A percentile compares a stretch with the other conserved stretches of the same genome.
phyloP scores from a whole-genome alignment of 1,140 invertebrate species.

The Drosophila bipectinata region DNA sequence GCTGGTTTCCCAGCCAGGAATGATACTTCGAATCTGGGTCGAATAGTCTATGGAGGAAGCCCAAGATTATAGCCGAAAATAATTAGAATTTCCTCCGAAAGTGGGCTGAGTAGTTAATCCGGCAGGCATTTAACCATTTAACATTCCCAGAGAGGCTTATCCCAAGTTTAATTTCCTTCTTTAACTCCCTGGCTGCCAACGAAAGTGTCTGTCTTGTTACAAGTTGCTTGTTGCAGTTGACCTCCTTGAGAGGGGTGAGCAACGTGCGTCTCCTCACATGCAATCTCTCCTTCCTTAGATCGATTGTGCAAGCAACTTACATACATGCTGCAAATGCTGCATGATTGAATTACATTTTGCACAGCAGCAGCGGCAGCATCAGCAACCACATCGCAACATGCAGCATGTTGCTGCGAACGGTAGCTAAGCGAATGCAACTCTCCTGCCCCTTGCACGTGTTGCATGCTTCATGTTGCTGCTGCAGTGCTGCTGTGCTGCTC shows the following conservation, averaged over 20 bases:
- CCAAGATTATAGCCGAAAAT: conserved; percentile 27
- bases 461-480: conserved; percentile 42
- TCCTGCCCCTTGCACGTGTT: conserved; percentile 53
- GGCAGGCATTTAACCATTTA: conserved; percentile 40
- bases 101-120: conserved; percentile 40
- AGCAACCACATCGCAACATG: conserved; percentile 47
- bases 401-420: conserved; percentile 61
- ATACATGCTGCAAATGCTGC: conserved; percentile 45
- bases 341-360: conserved; percentile 82
- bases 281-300: conserved; percentile 11
- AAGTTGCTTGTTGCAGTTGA: conserved; percentile 49
- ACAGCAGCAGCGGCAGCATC: conserved; percentile 33
- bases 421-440: conserved; percentile 51
- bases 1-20: conserved; percentile 20
- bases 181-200: neutral
- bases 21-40: conserved; percentile 29
- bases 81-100: conserved; percentile 49
- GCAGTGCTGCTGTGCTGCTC: conserved; percentile 25
- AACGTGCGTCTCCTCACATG: conserved; percentile 70
- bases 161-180: conserved; percentile 6
- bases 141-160: conserved; percentile 25
- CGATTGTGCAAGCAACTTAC: conserved; percentile 68
- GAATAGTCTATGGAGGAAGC: conserved; percentile 24
- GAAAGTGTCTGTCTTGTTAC: conserved; percentile 28
- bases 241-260: conserved; percentile 74